Conservation (phyloP, 2,113 vertebrate genomes). For the Xiphophorus couchianus region DNA sequence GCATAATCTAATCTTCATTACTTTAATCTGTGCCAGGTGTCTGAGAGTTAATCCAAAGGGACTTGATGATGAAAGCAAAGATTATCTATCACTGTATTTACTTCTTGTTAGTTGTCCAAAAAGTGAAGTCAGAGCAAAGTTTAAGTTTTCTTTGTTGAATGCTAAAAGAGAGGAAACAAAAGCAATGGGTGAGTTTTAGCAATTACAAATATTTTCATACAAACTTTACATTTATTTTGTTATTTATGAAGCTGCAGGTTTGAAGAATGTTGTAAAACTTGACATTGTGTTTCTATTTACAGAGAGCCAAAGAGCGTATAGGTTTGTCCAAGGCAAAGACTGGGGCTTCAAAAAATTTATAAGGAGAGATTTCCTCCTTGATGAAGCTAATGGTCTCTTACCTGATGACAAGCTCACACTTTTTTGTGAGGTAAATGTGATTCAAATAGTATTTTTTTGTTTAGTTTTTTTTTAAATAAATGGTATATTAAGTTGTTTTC, state of each 20-base stretch:
- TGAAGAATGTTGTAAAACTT: neutral
- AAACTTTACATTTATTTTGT: too few species aligned
- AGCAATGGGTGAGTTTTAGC: slow-evolving; percentile 92
- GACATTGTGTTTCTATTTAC: slow-evolving; percentile 22
- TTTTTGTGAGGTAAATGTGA: slow-evolving; percentile 91
- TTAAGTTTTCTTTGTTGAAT: slow-evolving; percentile 98
- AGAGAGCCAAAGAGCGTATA: slow-evolving; percentile 99
- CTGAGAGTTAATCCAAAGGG: slow-evolving; percentile 98
- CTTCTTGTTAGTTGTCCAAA: slow-evolving; percentile 99
- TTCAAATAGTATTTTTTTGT: neutral
- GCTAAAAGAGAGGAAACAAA: slow-evolving; percentile 98
- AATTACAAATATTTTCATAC: neutral
- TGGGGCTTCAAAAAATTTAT: slow-evolving; percentile 99
- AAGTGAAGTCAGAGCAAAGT: slow-evolving; percentile 99
- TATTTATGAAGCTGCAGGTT: neutral
- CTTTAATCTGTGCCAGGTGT: slow-evolving; percentile 84
- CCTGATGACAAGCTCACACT: slow-evolving; percentile 98
- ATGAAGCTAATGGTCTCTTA: slow-evolving; percentile 97
- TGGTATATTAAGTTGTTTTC: neutral
- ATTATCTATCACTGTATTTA: slow-evolving; percentile 97
- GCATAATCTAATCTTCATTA: slow-evolving; percentile 20
- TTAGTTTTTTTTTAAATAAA: neutral
- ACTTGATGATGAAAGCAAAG: slow-evolving; percentile 99
- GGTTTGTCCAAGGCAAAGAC: slow-evolving; percentile 99
- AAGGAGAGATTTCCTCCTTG: slow-evolving; percentile 97